These are phyloP conservation scores for Sus cebifrons DNA, from an alignment of 2,797 vertebrate species.

Conservation along the genomic window DNA sequence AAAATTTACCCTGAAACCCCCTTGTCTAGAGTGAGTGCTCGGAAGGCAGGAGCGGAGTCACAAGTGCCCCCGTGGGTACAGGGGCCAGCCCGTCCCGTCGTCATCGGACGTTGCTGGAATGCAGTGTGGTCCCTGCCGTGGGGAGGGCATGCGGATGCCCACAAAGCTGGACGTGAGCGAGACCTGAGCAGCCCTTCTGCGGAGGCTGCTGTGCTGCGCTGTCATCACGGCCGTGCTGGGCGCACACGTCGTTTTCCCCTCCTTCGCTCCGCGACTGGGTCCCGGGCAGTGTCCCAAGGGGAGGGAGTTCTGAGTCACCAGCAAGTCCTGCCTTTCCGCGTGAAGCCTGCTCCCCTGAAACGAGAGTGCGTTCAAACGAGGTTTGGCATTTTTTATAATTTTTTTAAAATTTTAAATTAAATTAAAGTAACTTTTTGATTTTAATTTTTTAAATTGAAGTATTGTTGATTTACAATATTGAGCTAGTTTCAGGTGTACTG, in stretches of 20 bases:
- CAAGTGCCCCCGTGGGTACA: neutral
- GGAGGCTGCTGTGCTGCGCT: neutral
- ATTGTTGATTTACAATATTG: neutral
- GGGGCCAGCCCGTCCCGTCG: fast-evolving
- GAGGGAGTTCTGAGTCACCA: fast-evolving
- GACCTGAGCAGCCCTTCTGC: neutral
- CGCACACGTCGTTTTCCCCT: neutral
- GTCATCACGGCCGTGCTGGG: neutral
- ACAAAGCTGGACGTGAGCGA: neutral
- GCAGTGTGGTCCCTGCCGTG: too few species aligned
- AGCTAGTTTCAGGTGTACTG: neutral
- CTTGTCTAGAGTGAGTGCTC: neutral
- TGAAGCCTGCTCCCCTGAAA: neutral
- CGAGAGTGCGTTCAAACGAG: neutral
- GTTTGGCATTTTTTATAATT: neutral
- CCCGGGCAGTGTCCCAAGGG: neutral
- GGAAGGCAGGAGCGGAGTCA: neutral
- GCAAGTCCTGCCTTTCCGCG: neutral
- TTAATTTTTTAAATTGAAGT: neutral
- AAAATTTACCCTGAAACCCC: neutral
- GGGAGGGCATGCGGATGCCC: neutral
- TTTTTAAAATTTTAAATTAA: neutral
- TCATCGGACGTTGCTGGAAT: neutral
- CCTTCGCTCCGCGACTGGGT: neutral
- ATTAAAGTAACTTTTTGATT: too few species aligned